Base-by-base conservation (phyloP, 92 coral and sea anemone species). In the Actinostola sp. region DNA sequence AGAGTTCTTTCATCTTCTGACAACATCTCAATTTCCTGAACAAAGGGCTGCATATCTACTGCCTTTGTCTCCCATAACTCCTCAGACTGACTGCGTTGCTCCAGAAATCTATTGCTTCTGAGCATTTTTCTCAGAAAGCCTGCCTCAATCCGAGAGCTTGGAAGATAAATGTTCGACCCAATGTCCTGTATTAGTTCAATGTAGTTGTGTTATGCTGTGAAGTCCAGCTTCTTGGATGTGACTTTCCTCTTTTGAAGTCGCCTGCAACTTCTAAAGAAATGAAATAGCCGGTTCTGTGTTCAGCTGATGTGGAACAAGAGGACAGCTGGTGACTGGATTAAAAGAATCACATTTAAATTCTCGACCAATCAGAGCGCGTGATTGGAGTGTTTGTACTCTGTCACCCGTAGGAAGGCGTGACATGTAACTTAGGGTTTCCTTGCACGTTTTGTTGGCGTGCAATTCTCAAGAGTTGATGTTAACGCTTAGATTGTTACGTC, bases 321-420 rank as follows among this genome's bases (percentile, higher is more conserved):
- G 73, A 60, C 89, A 87, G 88, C 92, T 87, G 92, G 96, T 82
- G 76, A 90, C 81, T 32, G 72, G 82, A 67, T 44, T 35, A 53
- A 62, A 57, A 49, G 66, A 72, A 42, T 74, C 89, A 80, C 81
- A 76, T 90, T 83, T 87, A 90, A 79, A 79, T 63, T 59, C 65
- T 45, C 66, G 46, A 34, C 96, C 96, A 90, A 90, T 90, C 96
- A 90, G 52, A 75, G 61, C 64, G 74, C 84, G 82, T 64, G 65
- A 50, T 66, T 31, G 76, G 14, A 31, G 61, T 80, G 83, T 87
- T 90, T 79, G 67, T 61, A 63, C 38, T 76, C 63, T 87, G 89
- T 86, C 81, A 90, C 96, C 96, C 89, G 96, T 74, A 86, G 54
- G 75, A 67, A 82, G 89, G 92, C 82, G 92, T 86, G 79, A 79